Percentiles rank a stretch among this genome's conserved stretches.
phyloP scores from a whole-genome alignment of 2,888 invertebrate species.

The Orthonychiurus folsomi region DNA sequence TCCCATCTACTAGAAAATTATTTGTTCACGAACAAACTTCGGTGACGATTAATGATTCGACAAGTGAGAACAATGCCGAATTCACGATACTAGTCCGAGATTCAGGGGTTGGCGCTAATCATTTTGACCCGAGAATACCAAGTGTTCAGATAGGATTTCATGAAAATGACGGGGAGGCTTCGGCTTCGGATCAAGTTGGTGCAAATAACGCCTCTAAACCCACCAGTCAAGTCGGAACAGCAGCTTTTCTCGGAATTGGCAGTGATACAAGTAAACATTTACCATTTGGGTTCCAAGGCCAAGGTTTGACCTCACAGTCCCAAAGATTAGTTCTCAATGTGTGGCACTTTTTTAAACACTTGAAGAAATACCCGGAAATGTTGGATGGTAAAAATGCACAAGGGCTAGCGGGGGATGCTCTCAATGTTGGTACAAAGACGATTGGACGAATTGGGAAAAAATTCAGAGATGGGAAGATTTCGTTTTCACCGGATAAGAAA shows the following conservation, averaged over 20 bases:
- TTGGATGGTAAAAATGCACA: constrained; percentile 31
- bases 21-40: background rate
- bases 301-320: constrained; percentile 28
- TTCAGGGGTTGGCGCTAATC: background rate
- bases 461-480: constrained; percentile 14
- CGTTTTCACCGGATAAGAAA: background rate
- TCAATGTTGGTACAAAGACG: constrained; percentile 31
- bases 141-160: background rate
- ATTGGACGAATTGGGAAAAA: constrained; percentile 34
- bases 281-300: constrained; percentile 34
- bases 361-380: constrained; percentile 31
- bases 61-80: background rate
- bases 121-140: background rate
- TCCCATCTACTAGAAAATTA: background rate
- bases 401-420: constrained; percentile 32
- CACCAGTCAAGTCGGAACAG: background rate
- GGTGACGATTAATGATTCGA: background rate
- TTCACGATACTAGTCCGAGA: background rate
- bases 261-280: constrained; percentile 7
- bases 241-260: background rate
- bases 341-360: constrained; percentile 33
- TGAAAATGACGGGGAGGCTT: background rate
- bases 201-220: background rate
- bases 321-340: constrained; percentile 34
- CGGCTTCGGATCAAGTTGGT: background rate